Percentiles rank a stretch among this genome's conserved stretches.
phyloP scores from a whole-genome alignment of 2,888 invertebrate species.

The Terebella lapidaria region DNA sequence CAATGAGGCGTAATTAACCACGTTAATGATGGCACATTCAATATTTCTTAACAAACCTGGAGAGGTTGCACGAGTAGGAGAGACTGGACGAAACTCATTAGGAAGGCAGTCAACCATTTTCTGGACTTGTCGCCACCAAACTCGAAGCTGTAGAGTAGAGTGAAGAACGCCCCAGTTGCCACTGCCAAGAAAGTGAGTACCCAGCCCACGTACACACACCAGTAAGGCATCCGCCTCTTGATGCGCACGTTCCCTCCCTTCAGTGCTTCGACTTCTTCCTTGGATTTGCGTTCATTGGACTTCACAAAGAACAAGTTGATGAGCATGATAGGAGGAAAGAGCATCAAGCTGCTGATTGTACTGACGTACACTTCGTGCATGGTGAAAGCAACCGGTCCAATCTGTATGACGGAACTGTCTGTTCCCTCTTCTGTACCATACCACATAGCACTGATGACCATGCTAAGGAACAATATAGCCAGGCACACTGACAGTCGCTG shows the following conservation, averaged over 20 bases:
- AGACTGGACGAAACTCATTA: slow-evolving; percentile 18
- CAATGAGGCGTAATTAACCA: too few relatives aligned
- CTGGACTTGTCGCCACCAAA: slow-evolving; percentile 54
- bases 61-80: background rate
- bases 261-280: background rate
- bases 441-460: slow-evolving; percentile 36
- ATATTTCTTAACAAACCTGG: too few relatives aligned
- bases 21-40: too few relatives aligned
- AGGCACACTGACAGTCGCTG: slow-evolving; percentile 35
- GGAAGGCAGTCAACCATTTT: slow-evolving; percentile 50
- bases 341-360: slow-evolving; percentile 27
- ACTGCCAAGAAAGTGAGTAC: slow-evolving; percentile 30
- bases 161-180: slow-evolving; percentile 46
- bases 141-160: slow-evolving; percentile 53
- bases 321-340: slow-evolving; percentile 28
- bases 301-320: slow-evolving; percentile 26
- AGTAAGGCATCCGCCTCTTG: slow-evolving; percentile 20
- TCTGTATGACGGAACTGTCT: background rate
- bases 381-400: slow-evolving; percentile 24
- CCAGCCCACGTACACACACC: slow-evolving; percentile 18
- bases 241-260: too few relatives aligned
- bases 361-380: slow-evolving; percentile 27
- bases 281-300: background rate
- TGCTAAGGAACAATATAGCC: slow-evolving; percentile 31
- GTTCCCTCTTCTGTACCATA: background rate